A percentile compares a stretch with the other conserved stretches of the same genome.
Conservation (phyloP, 2,888 invertebrate species). For the Pandemis heparana region DNA sequence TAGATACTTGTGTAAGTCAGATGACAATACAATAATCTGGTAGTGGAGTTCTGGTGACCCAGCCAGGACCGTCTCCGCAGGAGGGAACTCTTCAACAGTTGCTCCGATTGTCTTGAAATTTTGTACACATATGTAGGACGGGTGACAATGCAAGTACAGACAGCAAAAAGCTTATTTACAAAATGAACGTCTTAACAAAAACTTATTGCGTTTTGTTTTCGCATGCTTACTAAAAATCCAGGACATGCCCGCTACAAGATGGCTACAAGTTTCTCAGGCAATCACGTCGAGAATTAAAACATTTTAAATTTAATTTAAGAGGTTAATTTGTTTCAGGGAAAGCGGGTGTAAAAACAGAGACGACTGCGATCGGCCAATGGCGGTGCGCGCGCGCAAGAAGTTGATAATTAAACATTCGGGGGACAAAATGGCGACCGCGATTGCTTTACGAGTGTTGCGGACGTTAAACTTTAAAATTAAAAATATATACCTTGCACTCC, state of each 20-base stretch:
- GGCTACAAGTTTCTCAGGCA: slow-evolving; percentile 38
- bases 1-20: too few relatives aligned
- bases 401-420: slow-evolving; percentile 58
- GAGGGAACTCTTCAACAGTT: too few relatives aligned
- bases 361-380: slow-evolving; percentile 50
- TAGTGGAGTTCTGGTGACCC: too few relatives aligned
- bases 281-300: slow-evolving; percentile 53
- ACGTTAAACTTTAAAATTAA: not conserved
- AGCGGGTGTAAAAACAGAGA: slow-evolving; percentile 46
- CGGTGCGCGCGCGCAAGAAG: slow-evolving; percentile 49
- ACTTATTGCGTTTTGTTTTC: too few relatives aligned
- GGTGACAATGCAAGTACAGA: too few relatives aligned
- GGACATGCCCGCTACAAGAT: slow-evolving; percentile 1
- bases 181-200: too few relatives aligned
- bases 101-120: too few relatives aligned
- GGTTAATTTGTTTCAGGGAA: slow-evolving; percentile 56
- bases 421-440: slow-evolving; percentile 53
- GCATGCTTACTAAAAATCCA: not conserved
- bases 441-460: slow-evolving; percentile 4
- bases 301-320: slow-evolving; percentile 59
- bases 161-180: too few relatives aligned
- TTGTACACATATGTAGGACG: too few relatives aligned
- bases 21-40: too few relatives aligned
- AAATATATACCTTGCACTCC: too few relatives aligned
- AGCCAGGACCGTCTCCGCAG: too few relatives aligned